phyloP scores from a whole-genome alignment of 1,140 invertebrate genomes.

The Matsumurasca onukii region DNA sequence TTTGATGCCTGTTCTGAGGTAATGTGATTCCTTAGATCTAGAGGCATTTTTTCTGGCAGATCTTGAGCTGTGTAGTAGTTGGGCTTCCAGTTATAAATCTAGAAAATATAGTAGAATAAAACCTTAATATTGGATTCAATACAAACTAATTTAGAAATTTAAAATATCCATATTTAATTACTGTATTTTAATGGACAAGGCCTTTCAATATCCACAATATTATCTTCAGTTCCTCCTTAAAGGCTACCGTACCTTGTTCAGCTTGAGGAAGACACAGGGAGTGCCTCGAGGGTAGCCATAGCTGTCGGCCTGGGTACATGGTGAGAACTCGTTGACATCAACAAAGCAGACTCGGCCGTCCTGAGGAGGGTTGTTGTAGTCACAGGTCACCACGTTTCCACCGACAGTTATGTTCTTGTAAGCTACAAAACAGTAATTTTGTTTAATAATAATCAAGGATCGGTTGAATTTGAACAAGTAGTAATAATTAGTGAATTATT shows the following conservation, averaged over 20 bases:
- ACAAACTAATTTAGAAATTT: too few relatives aligned
- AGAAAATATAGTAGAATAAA: too few relatives aligned
- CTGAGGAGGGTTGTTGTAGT: conserved; percentile 49
- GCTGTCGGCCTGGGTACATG: conserved; percentile 55
- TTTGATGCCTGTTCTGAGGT: background rate
- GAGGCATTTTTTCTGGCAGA: conserved; percentile 69
- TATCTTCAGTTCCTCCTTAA: too few relatives aligned
- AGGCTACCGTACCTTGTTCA: conserved; percentile 67
- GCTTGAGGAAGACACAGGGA: conserved; percentile 65
- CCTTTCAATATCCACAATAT: too few relatives aligned
- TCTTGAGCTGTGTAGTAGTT: conserved; percentile 71
- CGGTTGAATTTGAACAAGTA: too few relatives aligned
- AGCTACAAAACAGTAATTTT: conserved; percentile 48
- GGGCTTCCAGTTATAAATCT: conserved; percentile 83
- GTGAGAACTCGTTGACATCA: conserved; percentile 50
- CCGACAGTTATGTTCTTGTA: conserved; percentile 45
- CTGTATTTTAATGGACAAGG: too few relatives aligned
- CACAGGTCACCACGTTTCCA: conserved; percentile 45
- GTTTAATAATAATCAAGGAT: too few relatives aligned
- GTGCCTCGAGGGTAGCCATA: conserved; percentile 59
- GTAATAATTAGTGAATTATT: too few relatives aligned
- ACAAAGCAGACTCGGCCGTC: conserved; percentile 58
- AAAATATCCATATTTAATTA: too few relatives aligned
- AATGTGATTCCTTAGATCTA: conserved; percentile 72
- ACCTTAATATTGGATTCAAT: too few relatives aligned